These are phyloP conservation scores for Dolichallabes microphthalmus DNA, from an alignment of 2,113 vertebrate species.

Conservation along the genomic window DNA sequence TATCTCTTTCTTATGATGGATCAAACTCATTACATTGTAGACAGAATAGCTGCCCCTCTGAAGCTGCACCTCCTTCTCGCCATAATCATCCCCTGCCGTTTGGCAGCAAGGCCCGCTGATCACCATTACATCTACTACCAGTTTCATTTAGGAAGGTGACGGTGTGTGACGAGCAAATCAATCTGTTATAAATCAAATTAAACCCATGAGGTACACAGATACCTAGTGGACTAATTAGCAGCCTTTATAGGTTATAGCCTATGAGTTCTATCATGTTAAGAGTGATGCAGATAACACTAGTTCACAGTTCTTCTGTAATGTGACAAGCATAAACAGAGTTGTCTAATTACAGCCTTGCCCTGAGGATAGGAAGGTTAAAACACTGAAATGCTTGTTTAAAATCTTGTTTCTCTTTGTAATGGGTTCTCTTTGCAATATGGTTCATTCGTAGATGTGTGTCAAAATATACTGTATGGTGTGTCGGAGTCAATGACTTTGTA, in stretches of 20 bases:
- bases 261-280: not conserved
- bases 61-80: not conserved
- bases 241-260: slow-evolving; percentile 25
- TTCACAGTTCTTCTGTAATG: not conserved
- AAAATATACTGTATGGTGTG: not conserved
- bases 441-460: slow-evolving; percentile 27
- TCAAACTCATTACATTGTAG: slow-evolving; percentile 43
- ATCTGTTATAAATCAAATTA: slow-evolving; percentile 42
- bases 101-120: not conserved
- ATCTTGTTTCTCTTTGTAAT: not conserved
- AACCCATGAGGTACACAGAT: not conserved
- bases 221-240: slow-evolving; percentile 30
- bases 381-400: slow-evolving; percentile 4
- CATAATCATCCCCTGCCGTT: slow-evolving; percentile 2
- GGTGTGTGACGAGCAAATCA: slow-evolving; percentile 32
- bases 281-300: not conserved
- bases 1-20: slow-evolving; percentile 41
- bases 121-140: slow-evolving; percentile 23
- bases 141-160: slow-evolving; percentile 34
- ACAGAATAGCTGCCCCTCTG: slow-evolving; percentile 36
- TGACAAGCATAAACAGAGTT: slow-evolving; percentile 9
- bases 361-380: slow-evolving; percentile 24
- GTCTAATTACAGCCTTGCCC: slow-evolving; percentile 20
- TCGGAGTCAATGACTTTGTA: not conserved
- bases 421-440: slow-evolving; percentile 1